Conservation (phyloP, 2,888 invertebrate species). For the Graphium colonna region DNA sequence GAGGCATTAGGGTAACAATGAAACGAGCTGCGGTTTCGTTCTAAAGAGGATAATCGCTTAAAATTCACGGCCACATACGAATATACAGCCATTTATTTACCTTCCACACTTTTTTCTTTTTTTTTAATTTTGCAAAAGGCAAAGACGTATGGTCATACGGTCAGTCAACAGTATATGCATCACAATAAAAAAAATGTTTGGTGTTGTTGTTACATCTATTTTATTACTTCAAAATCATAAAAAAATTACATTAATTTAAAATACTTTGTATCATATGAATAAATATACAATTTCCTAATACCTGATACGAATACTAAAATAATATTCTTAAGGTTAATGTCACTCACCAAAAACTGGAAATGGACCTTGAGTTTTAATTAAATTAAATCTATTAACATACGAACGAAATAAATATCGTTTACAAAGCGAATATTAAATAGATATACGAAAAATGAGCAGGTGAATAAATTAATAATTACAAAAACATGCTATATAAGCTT, state of each 20-base stretch:
- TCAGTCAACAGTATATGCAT: no score
- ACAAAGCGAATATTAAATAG: background rate
- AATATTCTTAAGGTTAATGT: no score
- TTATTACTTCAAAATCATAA: no score
- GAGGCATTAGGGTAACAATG: constrained; percentile 5
- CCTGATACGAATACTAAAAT: no score
- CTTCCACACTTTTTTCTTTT: background rate
- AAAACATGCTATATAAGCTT: constrained; percentile 19
- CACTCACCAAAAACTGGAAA: background rate
- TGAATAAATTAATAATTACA: constrained; percentile 28
- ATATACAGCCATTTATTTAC: background rate
- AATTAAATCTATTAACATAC: background rate
- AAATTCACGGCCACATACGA: constrained; percentile 12
- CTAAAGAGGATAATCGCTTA: constrained; percentile 16
- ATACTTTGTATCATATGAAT: no score
- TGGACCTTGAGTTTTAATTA: background rate
- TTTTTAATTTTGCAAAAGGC: background rate
- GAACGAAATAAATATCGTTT: background rate
- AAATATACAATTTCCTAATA: no score
- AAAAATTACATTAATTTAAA: no score
- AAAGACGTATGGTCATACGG: background rate
- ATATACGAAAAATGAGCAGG: constrained; percentile 24
- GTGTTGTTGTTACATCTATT: no score
- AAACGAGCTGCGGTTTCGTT: background rate
- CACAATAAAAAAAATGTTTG: no score